phyloP scores from a whole-genome alignment of 2,113 vertebrate genomes.

The Eira barbara region DNA sequence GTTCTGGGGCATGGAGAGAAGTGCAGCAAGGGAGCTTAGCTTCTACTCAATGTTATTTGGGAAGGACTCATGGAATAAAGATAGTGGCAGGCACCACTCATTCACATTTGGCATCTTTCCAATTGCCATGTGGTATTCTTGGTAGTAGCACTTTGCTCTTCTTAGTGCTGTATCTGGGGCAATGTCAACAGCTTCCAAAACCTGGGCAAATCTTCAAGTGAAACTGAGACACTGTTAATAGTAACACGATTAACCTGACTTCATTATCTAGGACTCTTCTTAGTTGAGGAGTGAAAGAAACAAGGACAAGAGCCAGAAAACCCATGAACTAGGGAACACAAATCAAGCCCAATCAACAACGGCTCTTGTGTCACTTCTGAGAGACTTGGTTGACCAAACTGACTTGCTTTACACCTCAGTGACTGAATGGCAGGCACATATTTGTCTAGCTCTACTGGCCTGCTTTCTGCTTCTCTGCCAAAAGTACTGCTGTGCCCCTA shows the following conservation, averaged over 20 bases:
- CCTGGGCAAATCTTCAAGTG: constrained; percentile 57
- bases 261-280: constrained; percentile 55
- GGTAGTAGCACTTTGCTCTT: constrained; percentile 13
- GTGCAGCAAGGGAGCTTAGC: not conserved
- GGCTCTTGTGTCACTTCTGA: not conserved
- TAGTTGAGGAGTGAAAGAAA: constrained; percentile 35
- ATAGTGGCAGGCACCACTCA: not conserved
- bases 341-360: not conserved
- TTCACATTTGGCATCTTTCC: not conserved
- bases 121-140: not conserved
- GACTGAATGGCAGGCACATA: not conserved
- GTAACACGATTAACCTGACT: constrained; percentile 22
- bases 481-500: not conserved
- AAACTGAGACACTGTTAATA: constrained; percentile 55
- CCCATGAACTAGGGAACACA: not conserved
- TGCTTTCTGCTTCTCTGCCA: not conserved
- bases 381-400: not conserved
- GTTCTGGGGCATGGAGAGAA: not conserved
- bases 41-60: not conserved
- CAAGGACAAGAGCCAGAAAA: not conserved
- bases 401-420: not conserved
- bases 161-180: constrained; percentile 28
- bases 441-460: not conserved
- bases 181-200: constrained; percentile 54
- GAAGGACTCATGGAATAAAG: not conserved